Evolutionary conservation across 2,888 invertebrate species (phyloP).

Genomic region (Augochlorella aurata): DNA sequence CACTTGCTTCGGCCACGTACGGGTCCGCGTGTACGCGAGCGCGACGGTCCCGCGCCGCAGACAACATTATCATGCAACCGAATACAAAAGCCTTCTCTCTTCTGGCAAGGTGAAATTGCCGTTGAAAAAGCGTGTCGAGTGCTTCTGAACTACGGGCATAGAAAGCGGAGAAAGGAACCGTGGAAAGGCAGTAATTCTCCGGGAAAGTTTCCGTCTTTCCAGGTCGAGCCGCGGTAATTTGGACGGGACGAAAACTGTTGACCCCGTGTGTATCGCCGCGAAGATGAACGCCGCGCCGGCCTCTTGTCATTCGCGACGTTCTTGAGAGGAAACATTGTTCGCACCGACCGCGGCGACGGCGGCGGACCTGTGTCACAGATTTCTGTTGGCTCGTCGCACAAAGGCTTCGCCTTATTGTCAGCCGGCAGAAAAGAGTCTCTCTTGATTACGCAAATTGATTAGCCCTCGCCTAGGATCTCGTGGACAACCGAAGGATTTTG

Average conservation of each 20-base stretch:
- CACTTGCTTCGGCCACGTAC: conserved; percentile 7
- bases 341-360: background rate
- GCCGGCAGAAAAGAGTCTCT: background rate
- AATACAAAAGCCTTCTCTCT: conserved; percentile 69
- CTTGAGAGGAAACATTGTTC: background rate
- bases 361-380: background rate
- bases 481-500: no score
- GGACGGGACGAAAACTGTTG: conserved; percentile 53
- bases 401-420: background rate
- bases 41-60: conserved; percentile 41
- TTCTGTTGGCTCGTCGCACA: background rate
- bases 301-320: background rate
- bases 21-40: conserved; percentile 35
- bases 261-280: conserved; percentile 50
- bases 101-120: conserved; percentile 57
- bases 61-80: conserved; percentile 71
- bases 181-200: conserved; percentile 56
- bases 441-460: background rate
- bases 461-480: background rate
- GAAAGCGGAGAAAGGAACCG: conserved; percentile 49
- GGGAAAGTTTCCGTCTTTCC: conserved; percentile 52
- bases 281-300: conserved; percentile 17
- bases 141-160: conserved; percentile 54
- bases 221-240: conserved; percentile 57
- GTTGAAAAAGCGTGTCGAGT: conserved; percentile 67